Base-by-base conservation (phyloP, 2,797 vertebrate genomes). In the Clarias fuscus region DNA sequence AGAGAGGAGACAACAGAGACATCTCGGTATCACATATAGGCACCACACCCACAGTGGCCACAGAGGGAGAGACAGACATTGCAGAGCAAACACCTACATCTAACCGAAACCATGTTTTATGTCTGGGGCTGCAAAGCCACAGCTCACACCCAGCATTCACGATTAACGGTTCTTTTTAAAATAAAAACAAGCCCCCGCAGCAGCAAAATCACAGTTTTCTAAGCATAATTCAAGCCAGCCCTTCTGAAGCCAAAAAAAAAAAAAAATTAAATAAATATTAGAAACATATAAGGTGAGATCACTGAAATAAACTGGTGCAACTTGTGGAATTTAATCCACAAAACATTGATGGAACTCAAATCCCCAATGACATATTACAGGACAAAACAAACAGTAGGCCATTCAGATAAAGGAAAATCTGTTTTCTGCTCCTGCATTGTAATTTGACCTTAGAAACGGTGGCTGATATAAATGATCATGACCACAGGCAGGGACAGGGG, bases 41-140 rank as follows among this genome's bases (percentile, higher is more conserved):
- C 15, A 18, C 61, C 85, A 88, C 7, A 58, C 88, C 85, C 62
- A 86, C 78, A 58, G 64, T 71, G 68, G 77, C 84, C 72, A 24
- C 37, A 73, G 79, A 77, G 14, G 33, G 53, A 88, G 73, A 84
- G 73, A 81, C 33, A 81, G 37, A 81, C 24, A 48, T 65, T 81
- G 24, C 82, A 80, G 85, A 91, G 86, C 82, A 88, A 92, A 89
- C 65, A 82, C 87, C 58, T 67, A 88, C 87, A 87, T 90, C 85
- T 89, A 90, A 92, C 88, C 89, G 90, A 93, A 92, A 93, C 90
- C 89, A 92, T 83, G 90, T 71, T 86, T 90, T 90, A 88, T 92
- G 87, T 90, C 90, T 93, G 84, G 53, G 14, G 62, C 88, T 87
- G 85, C 65, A 79, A 87, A 93, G 92, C 91, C 93, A 86, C 92